These are phyloP conservation scores for Reticulitermes speratus DNA, from an alignment of 1,140 invertebrate species.

Conservation along the genomic window DNA sequence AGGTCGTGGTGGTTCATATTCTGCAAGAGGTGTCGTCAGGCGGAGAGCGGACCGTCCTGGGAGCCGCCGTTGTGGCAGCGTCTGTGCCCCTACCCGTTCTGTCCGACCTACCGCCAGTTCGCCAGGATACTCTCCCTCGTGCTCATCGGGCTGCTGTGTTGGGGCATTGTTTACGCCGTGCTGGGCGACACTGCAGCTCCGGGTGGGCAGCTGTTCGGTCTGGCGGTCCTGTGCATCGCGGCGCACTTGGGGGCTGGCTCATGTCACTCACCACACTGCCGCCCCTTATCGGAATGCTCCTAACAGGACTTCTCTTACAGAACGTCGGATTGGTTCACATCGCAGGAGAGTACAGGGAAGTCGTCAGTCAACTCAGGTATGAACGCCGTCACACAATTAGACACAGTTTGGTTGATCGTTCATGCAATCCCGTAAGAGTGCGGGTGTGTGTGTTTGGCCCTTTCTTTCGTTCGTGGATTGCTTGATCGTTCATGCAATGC, in stretches of 20 bases:
- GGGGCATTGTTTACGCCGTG: conserved; percentile 71
- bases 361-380: conserved; percentile 67
- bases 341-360: conserved; percentile 58
- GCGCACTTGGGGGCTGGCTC: conserved; percentile 81
- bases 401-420: too few species aligned
- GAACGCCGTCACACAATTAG: conserved; percentile 3
- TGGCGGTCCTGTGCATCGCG: conserved; percentile 71
- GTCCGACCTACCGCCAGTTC: conserved; percentile 75
- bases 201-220: conserved; percentile 75
- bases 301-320: conserved; percentile 75
- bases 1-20: conserved; percentile 74
- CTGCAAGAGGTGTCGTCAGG: conserved; percentile 66
- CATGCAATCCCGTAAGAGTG: too few species aligned
- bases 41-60: conserved; percentile 70
- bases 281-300: conserved; percentile 81
- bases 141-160: conserved; percentile 70
- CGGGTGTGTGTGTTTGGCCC: too few species aligned
- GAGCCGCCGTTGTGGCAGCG: conserved; percentile 72
- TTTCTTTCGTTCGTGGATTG: too few species aligned
- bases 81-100: conserved; percentile 76
- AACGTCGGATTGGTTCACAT: conserved; percentile 75
- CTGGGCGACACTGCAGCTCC: conserved; percentile 71
- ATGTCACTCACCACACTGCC: conserved; percentile 76
- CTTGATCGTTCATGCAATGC: too few species aligned
- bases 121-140: conserved; percentile 67